Conservation (phyloP, 2,797 vertebrate species). For the Enteromius viviparus region DNA sequence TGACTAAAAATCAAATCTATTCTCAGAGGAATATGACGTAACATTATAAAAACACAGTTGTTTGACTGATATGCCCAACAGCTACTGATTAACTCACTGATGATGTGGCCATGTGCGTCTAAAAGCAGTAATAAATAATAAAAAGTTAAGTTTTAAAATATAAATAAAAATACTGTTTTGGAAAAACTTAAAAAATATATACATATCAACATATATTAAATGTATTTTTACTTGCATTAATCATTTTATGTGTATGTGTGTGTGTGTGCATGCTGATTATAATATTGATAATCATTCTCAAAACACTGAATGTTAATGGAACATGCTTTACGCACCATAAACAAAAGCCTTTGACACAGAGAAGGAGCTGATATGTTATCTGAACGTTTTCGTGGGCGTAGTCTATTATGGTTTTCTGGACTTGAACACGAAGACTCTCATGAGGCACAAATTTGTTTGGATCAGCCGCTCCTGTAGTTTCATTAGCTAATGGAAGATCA, state of each 20-base stretch:
- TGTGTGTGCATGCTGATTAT: too few species aligned
- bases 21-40: background rate
- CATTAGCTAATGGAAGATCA: slow-evolving; percentile 43
- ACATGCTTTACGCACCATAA: background rate
- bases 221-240: too few species aligned
- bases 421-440: background rate
- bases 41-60: background rate
- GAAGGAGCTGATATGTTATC: background rate
- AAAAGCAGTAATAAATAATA: background rate
- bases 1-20: background rate
- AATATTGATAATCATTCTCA: too few species aligned
- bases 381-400: background rate
- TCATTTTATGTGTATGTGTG: background rate
- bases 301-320: background rate
- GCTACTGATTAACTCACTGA: background rate
- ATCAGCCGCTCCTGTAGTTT: slow-evolving; percentile 9
- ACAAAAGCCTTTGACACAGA: background rate
- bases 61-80: background rate
- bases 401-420: background rate
- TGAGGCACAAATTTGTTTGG: slow-evolving; percentile 31
- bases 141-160: background rate
- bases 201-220: too few species aligned
- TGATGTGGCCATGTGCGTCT: background rate
- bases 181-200: background rate
- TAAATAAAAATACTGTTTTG: too few species aligned